These are phyloP conservation scores for Cephalopachus bancanus DNA, from an alignment of 2,797 vertebrate species.

Conservation along the genomic window DNA sequence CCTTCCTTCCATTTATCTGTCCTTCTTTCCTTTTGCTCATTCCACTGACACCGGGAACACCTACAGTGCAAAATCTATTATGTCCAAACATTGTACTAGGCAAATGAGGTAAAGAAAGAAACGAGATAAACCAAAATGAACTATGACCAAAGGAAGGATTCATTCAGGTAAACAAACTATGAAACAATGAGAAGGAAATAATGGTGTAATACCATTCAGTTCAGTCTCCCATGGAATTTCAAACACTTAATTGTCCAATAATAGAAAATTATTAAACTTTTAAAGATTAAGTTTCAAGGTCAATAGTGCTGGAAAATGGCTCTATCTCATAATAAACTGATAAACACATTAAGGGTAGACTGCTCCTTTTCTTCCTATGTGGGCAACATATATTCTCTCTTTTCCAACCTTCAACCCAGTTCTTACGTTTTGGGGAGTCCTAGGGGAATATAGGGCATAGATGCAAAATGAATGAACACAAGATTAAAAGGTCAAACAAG, in stretches of 20 bases:
- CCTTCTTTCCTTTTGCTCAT: background rate
- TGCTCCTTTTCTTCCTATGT: background rate
- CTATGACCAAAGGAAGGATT: background rate
- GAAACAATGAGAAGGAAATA: background rate
- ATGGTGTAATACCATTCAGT: background rate
- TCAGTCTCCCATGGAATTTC: background rate
- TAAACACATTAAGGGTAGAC: background rate
- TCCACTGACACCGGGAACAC: background rate
- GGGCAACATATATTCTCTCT: background rate
- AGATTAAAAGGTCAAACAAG: background rate
- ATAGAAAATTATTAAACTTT: background rate
- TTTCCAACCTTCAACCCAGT: background rate
- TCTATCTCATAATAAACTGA: background rate
- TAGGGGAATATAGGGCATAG: fast-evolving
- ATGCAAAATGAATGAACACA: background rate
- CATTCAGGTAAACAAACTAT: background rate
- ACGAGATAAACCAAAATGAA: background rate
- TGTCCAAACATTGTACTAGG: background rate
- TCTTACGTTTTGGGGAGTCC: background rate
- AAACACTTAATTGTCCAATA: background rate
- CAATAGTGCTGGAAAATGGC: background rate
- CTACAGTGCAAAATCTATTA: background rate
- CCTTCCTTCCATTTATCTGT: background rate
- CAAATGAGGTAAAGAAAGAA: background rate
- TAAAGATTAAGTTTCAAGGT: background rate